A percentile compares a stretch with the other conserved stretches of the same genome.
phyloP scores from a whole-genome alignment of 2,888 invertebrate species.

The Cheilosia grossa region DNA sequence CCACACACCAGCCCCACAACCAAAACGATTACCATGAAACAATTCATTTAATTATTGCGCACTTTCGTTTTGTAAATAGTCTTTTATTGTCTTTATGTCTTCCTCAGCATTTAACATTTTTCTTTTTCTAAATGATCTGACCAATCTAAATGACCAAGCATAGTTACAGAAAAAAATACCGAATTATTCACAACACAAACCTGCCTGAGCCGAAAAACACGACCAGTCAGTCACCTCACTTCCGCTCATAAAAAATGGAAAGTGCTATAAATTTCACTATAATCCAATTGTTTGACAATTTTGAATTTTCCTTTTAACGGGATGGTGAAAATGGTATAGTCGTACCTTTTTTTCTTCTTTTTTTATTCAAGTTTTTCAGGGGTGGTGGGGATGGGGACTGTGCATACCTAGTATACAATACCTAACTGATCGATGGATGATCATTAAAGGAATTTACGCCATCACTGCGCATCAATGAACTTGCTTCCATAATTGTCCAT shows the following conservation, averaged over 20 bases:
- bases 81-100: slow-evolving; percentile 30
- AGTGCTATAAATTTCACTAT: slow-evolving; percentile 63
- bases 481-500: slow-evolving; percentile 28
- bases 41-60: slow-evolving; percentile 45
- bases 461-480: slow-evolving; percentile 30
- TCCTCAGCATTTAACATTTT: slow-evolving; percentile 14
- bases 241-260: slow-evolving; percentile 64
- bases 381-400: not conserved
- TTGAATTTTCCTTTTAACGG: slow-evolving; percentile 34
- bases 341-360: not conserved
- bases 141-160: slow-evolving; percentile 8
- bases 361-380: not conserved
- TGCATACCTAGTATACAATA: not conserved
- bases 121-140: not conserved
- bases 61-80: slow-evolving; percentile 51
- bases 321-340: slow-evolving; percentile 15
- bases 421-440: slow-evolving; percentile 2
- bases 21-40: slow-evolving; percentile 30
- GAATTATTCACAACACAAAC: not conserved
- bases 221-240: slow-evolving; percentile 33
- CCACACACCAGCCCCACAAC: slow-evolving; percentile 11
- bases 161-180: not conserved
- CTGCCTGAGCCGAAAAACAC: not conserved
- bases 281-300: slow-evolving; percentile 28
- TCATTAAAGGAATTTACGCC: slow-evolving; percentile 19